Evolutionary conservation across 2,113 vertebrate genomes (phyloP).

Genomic region (Mus pahari): DNA sequence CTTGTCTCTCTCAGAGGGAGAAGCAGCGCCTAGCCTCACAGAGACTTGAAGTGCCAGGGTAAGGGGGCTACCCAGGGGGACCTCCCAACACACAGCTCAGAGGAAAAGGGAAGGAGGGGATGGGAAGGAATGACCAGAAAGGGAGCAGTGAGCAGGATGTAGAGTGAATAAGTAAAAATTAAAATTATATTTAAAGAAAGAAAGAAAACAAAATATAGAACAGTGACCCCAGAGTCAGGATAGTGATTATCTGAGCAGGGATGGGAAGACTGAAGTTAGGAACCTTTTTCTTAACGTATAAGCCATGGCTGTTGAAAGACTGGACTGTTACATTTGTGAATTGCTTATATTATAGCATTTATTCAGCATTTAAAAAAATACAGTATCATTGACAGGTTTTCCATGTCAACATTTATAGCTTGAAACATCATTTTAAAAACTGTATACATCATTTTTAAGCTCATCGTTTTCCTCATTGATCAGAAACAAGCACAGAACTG

Average conservation of each 20-base stretch:
- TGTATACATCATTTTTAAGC: neutral
- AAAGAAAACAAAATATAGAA: neutral
- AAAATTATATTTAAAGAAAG: too few relatives aligned
- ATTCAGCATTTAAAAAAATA: neutral
- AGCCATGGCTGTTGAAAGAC: neutral
- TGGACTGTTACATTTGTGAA: neutral
- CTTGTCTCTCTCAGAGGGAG: too few relatives aligned
- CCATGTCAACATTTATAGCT: neutral
- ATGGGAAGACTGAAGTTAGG: neutral
- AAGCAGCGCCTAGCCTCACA: too few relatives aligned
- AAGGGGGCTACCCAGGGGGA: too few relatives aligned
- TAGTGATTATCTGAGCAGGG: neutral
- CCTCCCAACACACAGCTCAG: too few relatives aligned
- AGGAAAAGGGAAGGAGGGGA: too few relatives aligned
- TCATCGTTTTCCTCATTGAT: neutral
- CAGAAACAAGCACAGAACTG: neutral
- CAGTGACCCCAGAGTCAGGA: neutral
- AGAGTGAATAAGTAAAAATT: too few relatives aligned
- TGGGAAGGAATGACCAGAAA: too few relatives aligned
- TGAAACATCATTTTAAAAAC: neutral
- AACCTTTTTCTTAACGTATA: neutral
- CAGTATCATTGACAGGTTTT: neutral
- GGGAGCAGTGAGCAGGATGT: too few relatives aligned
- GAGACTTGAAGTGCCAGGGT: too few relatives aligned
- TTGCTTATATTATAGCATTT: neutral